A percentile compares a stretch with the other conserved stretches of the same genome.
Evolutionary conservation across 2,797 vertebrate genomes (phyloP).

Genomic region (Acanthis flammea): DNA sequence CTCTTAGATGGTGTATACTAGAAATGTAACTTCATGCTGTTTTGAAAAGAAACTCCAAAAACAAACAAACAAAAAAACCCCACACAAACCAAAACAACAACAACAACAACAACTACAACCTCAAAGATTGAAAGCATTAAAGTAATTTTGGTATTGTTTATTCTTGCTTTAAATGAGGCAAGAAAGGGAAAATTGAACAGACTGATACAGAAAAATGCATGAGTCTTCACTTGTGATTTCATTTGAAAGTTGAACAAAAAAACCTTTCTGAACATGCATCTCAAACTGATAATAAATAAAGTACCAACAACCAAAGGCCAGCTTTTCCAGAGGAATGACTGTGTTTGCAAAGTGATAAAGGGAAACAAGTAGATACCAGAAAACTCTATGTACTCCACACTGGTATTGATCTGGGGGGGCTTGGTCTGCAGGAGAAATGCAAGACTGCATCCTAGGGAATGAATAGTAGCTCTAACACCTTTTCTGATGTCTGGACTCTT

Average conservation of each 20-base stretch:
- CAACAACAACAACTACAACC: background rate
- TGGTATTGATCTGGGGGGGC: background rate
- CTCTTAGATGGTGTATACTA: background rate
- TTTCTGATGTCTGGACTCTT: background rate
- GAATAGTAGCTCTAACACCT: background rate
- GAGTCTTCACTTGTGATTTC: background rate
- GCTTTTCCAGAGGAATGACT: background rate
- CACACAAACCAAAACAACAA: background rate
- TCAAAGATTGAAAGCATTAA: background rate
- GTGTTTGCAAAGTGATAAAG: background rate
- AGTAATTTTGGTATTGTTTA: background rate
- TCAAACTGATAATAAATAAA: background rate
- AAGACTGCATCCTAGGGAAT: background rate
- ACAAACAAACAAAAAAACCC: background rate
- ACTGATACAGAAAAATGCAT: background rate
- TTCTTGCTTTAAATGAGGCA: background rate
- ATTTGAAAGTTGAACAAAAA: background rate
- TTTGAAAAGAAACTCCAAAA: background rate
- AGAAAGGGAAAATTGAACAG: background rate
- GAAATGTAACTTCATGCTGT: background rate
- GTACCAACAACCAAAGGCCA: background rate
- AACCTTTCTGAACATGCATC: background rate
- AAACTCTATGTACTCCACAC: background rate
- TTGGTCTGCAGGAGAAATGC: background rate
- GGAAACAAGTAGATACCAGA: background rate